A percentile compares a stretch with the other conserved stretches of the same genome.
These are phyloP conservation scores for Aphaenogaster ashmeadi DNA, from an alignment of 1,140 invertebrate genomes.

Conservation along the genomic window DNA sequence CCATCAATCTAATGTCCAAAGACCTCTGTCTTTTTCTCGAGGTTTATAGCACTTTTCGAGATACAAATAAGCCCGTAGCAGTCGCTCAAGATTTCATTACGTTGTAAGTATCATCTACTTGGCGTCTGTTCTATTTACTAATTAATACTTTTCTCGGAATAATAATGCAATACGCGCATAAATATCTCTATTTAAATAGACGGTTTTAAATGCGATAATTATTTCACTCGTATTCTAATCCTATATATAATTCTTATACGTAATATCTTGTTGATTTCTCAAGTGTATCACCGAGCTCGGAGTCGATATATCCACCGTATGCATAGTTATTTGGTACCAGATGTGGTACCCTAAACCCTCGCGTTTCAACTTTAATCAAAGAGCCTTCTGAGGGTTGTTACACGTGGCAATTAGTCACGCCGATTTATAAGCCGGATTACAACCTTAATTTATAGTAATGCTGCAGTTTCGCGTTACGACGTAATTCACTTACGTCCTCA, in stretches of 20 bases:
- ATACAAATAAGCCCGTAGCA: conserved; percentile 39
- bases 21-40: conserved; percentile 62
- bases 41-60: conserved; percentile 59
- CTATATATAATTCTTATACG: not conserved
- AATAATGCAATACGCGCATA: not conserved
- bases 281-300: not conserved
- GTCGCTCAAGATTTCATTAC: conserved; percentile 40
- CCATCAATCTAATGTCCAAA: conserved; percentile 83
- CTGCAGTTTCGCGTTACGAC: conserved; percentile 10
- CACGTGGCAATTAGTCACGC: conserved; percentile 75
- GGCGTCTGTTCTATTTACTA: not conserved
- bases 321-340: conserved; percentile 71
- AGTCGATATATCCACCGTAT: conserved; percentile 1
- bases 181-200: not conserved
- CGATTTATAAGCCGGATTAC: conserved; percentile 80
- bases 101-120: not conserved
- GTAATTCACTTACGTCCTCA: not conserved
- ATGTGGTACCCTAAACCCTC: conserved; percentile 74
- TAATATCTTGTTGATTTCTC: not conserved
- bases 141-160: conserved; percentile 40
- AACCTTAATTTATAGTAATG: conserved; percentile 74
- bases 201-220: conserved; percentile 19
- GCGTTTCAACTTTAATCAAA: conserved; percentile 78
- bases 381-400: conserved; percentile 71
- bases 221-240: not conserved